Percentiles rank a stretch among this genome's conserved stretches.
These are phyloP conservation scores for Ciconia stormi DNA, from an alignment of 2,113 vertebrate genomes.

Conservation along the genomic window DNA sequence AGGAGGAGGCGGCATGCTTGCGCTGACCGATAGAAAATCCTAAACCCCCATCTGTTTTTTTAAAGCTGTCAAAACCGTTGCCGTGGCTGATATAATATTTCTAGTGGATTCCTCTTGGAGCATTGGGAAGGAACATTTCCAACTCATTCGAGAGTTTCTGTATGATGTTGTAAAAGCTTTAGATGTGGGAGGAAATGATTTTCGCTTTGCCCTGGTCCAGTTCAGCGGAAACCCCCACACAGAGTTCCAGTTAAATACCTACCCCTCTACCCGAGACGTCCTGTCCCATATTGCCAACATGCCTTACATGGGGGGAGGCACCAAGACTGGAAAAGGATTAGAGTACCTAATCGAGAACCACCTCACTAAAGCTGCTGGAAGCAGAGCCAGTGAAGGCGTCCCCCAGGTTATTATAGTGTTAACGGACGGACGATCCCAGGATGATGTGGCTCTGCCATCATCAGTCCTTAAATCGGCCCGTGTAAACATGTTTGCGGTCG, in stretches of 20 bases:
- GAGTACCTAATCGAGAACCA: constrained; percentile 82
- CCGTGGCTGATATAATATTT: constrained; percentile 90
- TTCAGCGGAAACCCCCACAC: constrained; percentile 83
- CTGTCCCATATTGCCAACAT: constrained; percentile 83
- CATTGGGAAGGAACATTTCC: constrained; percentile 86
- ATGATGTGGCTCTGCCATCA: constrained; percentile 79
- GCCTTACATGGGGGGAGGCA: constrained; percentile 80
- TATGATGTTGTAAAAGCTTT: constrained; percentile 83
- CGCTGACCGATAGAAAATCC: constrained; percentile 52
- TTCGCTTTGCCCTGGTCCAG: constrained; percentile 87
- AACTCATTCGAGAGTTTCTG: constrained; percentile 85
- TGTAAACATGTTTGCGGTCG: constrained; percentile 84
- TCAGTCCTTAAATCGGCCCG: constrained; percentile 75
- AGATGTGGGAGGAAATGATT: constrained; percentile 80
- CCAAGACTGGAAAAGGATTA: constrained; percentile 83
- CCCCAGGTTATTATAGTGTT: constrained; percentile 86
- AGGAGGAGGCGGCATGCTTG: not conserved
- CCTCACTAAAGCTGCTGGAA: constrained; percentile 81
- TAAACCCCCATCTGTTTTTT: constrained; percentile 81
- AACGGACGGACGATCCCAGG: constrained; percentile 80
- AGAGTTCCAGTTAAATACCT: constrained; percentile 88
- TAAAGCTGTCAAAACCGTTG: constrained; percentile 84
- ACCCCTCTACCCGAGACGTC: constrained; percentile 74
- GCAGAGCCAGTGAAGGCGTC: constrained; percentile 79
- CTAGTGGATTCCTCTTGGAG: constrained; percentile 93